Conservation (phyloP, 92 coral and sea anemone genomes). For the Bergia sp. region DNA sequence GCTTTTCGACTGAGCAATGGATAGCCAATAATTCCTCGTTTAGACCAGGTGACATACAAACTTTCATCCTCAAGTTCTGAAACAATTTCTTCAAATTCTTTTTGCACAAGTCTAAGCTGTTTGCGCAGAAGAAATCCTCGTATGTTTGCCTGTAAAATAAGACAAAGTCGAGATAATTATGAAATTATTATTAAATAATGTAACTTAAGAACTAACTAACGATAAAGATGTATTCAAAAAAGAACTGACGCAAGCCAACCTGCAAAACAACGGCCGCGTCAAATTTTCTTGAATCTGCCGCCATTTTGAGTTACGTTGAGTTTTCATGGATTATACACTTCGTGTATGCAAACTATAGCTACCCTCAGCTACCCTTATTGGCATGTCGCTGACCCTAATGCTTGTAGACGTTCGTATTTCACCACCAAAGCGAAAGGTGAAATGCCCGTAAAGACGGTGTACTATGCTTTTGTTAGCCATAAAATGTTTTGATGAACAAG, state of each 20-base stretch:
- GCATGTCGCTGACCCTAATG: background rate
- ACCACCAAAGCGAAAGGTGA: background rate
- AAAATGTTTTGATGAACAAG: background rate
- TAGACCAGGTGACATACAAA: constrained; percentile 30
- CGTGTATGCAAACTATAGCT: background rate
- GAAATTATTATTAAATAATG: background rate
- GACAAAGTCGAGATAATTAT: background rate
- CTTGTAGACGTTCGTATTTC: constrained; percentile 3
- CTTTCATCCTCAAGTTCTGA: constrained; percentile 53
- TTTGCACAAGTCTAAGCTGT: constrained; percentile 63
- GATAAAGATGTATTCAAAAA: background rate
- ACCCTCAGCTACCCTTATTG: too few species aligned
- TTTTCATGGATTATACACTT: background rate
- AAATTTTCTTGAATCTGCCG: constrained; percentile 63
- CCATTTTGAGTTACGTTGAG: constrained; percentile 47
- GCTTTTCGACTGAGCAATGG: constrained; percentile 14
- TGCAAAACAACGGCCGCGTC: constrained; percentile 35
- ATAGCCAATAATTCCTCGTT: background rate
- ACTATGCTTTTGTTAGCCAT: background rate
- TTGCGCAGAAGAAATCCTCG: constrained; percentile 77
- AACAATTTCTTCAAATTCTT: constrained; percentile 72
- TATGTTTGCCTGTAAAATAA: constrained; percentile 65
- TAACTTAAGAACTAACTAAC: too few species aligned
- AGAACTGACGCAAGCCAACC: constrained; percentile 25
- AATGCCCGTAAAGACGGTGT: background rate